Conservation (phyloP, 2,113 vertebrate species). For the Ageneiosus marmoratus region DNA sequence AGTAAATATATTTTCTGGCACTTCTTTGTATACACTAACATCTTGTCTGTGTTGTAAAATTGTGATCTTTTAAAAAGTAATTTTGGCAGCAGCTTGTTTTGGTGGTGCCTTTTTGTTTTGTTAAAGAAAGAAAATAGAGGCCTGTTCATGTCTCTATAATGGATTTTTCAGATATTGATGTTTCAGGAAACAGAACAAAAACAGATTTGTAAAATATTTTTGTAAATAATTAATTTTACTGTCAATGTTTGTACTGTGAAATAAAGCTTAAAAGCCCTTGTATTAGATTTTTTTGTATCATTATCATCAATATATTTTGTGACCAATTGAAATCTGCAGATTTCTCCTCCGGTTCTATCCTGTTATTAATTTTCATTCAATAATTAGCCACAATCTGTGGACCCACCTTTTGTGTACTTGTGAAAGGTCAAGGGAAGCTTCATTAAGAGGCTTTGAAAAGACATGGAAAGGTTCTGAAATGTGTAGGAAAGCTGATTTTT, state of each 20-base stretch:
- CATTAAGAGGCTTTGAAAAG: too few species aligned
- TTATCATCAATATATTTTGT: too few species aligned
- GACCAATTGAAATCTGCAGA: too few species aligned
- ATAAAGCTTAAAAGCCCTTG: constrained; percentile 33
- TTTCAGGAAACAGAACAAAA: neutral
- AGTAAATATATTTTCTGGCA: neutral
- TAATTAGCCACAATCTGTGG: too few species aligned
- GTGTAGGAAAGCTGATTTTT: too few species aligned
- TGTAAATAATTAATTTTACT: constrained; percentile 41
- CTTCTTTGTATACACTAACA: neutral
- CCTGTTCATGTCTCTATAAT: neutral
- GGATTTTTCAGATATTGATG: neutral
- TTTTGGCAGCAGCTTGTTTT: neutral
- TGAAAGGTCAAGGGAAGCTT: too few species aligned
- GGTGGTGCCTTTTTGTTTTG: neutral
- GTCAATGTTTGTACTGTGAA: constrained; percentile 38
- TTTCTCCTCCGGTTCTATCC: too few species aligned
- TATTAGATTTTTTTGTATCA: constrained; percentile 15
- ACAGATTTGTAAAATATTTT: constrained; percentile 8
- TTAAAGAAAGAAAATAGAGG: neutral
- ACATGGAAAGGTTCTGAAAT: too few species aligned
- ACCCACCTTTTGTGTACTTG: too few species aligned
- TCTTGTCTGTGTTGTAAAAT: constrained; percentile 15
- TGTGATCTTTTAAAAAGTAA: constrained; percentile 2
- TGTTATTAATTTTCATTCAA: too few species aligned